A percentile compares a stretch with the other conserved stretches of the same genome.
These are phyloP conservation scores for Musca vetustissima DNA, from an alignment of 1,140 invertebrate genomes.

Conservation along the genomic window DNA sequence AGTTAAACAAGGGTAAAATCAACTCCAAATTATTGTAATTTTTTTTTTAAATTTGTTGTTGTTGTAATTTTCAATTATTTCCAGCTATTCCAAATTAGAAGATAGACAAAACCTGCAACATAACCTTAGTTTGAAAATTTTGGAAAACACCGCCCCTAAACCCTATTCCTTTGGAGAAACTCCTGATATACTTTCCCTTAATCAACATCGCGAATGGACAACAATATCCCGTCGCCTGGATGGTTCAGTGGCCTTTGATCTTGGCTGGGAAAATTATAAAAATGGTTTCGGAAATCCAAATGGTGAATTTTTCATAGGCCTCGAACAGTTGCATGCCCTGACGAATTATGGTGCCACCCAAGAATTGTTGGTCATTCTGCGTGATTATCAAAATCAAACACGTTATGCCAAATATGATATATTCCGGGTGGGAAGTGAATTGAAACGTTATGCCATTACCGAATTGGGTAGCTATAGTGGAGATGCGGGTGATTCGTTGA, in stretches of 20 bases:
- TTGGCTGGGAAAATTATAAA: constrained; percentile 42
- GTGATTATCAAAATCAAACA: constrained; percentile 59
- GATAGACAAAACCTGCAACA: too few species aligned
- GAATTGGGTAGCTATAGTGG: constrained; percentile 65
- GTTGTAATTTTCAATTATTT: too few species aligned
- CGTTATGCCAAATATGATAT: constrained; percentile 63
- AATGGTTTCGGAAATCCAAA: constrained; percentile 35
- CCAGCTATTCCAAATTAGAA: too few species aligned
- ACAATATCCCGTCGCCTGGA: constrained; percentile 35
- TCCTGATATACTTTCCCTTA: not conserved
- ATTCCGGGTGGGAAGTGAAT: constrained; percentile 64
- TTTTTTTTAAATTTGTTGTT: too few species aligned
- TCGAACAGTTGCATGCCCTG: constrained; percentile 40
- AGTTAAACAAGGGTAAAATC: too few species aligned
- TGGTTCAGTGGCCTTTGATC: constrained; percentile 40
- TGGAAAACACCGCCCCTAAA: too few species aligned
- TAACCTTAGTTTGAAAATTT: too few species aligned
- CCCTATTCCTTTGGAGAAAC: too few species aligned
- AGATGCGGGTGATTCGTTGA: constrained; percentile 67
- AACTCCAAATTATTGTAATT: too few species aligned
- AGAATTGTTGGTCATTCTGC: constrained; percentile 59
- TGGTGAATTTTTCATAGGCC: constrained; percentile 41
- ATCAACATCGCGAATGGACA: constrained; percentile 37
- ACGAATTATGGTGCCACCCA: constrained; percentile 52
- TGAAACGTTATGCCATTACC: constrained; percentile 64